Percentiles rank a stretch among this genome's conserved stretches.
These are phyloP conservation scores for Oncorhynchus keta DNA, from an alignment of 2,113 vertebrate genomes.

Conservation along the genomic window DNA sequence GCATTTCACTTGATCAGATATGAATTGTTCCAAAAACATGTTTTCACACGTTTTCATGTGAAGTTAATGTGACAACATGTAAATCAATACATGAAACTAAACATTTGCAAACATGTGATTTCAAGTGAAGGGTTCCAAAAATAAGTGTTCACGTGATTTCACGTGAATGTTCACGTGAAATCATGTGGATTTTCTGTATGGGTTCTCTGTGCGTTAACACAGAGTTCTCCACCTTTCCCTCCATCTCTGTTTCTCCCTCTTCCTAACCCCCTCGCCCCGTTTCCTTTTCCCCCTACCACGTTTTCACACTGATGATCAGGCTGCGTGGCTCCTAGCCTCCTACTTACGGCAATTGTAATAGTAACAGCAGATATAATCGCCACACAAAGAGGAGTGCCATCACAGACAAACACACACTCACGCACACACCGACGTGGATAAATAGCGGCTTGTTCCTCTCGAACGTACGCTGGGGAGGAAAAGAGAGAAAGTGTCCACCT, in stretches of 20 bases:
- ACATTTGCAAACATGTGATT: too few species aligned
- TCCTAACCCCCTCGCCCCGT: slow-evolving; percentile 8
- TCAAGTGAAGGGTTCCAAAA: too few species aligned
- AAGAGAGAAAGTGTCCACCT: slow-evolving; percentile 40
- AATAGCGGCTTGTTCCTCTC: slow-evolving; percentile 38
- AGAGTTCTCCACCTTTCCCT: slow-evolving; percentile 23
- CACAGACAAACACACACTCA: slow-evolving; percentile 26
- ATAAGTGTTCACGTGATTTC: too few species aligned
- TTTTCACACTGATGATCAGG: slow-evolving; percentile 69
- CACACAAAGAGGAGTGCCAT: slow-evolving; percentile 40
- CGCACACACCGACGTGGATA: slow-evolving; percentile 36
- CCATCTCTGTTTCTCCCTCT: slow-evolving; percentile 10
- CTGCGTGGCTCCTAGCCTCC: slow-evolving; percentile 63
- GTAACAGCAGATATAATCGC: slow-evolving; percentile 60
- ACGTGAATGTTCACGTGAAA: too few species aligned
- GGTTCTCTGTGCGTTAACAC: slow-evolving; percentile 52
- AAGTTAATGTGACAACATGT: too few species aligned
- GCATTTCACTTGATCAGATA: too few species aligned
- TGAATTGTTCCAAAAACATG: too few species aligned
- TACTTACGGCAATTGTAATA: slow-evolving; percentile 44
- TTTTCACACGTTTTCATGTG: too few species aligned
- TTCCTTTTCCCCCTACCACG: slow-evolving; percentile 24
- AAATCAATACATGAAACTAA: too few species aligned
- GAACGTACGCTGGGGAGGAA: slow-evolving; percentile 35
- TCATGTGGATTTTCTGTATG: slow-evolving; percentile 42